Percentiles rank a stretch among this genome's conserved stretches.
phyloP scores from a whole-genome alignment of 1,140 invertebrate genomes.

The Panagrolaimus sp. region DNA sequence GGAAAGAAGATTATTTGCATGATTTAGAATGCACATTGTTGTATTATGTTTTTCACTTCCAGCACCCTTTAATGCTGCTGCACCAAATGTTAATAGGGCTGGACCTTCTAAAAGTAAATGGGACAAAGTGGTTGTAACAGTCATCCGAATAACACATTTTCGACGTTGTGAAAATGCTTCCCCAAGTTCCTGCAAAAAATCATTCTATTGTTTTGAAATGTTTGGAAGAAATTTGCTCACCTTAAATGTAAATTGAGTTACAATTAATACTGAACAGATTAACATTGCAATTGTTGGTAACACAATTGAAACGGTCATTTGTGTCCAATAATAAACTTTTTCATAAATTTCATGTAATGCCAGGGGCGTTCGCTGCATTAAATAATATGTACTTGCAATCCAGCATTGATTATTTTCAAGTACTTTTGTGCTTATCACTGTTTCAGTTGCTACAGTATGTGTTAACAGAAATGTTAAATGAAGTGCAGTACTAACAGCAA shows the following conservation, averaged over 20 bases:
- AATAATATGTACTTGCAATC: conserved; percentile 12
- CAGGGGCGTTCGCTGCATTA: conserved; percentile 16
- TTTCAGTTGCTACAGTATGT: conserved; percentile 33
- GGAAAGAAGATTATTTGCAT: conserved; percentile 51
- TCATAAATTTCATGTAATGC: conserved; percentile 30
- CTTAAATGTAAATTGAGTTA: conserved; percentile 52
- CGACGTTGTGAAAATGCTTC: conserved; percentile 53
- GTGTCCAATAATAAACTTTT: conserved; percentile 49
- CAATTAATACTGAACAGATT: conserved; percentile 49
- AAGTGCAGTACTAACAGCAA: conserved; percentile 32
- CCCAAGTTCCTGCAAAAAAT: conserved; percentile 41
- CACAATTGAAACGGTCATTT: conserved; percentile 49
- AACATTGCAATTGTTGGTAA: conserved; percentile 52
- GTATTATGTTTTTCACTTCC: conserved; percentile 30
- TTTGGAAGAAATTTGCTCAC: conserved; percentile 25
- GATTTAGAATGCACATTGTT: conserved; percentile 47
- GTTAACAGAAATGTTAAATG: conserved; percentile 47
- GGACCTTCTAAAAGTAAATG: conserved; percentile 54
- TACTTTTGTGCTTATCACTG: background rate
- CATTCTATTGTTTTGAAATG: conserved; percentile 8
- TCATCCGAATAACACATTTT: conserved; percentile 55
- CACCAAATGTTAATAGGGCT: conserved; percentile 46
- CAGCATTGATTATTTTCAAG: background rate
- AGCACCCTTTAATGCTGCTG: conserved; percentile 49
- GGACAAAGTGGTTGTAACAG: conserved; percentile 52